Percentiles rank a stretch among this genome's conserved stretches.
Conservation (phyloP, 2,113 vertebrate species). For the Brachirus orientalis region DNA sequence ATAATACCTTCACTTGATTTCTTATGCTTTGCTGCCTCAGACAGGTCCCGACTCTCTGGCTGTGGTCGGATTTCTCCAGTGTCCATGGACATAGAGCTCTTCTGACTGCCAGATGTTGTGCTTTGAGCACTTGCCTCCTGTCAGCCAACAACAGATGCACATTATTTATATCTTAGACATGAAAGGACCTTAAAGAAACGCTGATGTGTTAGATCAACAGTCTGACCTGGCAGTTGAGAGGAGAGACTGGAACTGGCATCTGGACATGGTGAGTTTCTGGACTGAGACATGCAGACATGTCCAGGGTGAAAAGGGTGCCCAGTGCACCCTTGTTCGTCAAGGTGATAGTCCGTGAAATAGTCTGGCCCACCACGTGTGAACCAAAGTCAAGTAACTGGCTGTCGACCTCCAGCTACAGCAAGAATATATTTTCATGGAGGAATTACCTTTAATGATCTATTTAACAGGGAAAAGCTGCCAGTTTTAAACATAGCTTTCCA, state of each 20-base stretch:
- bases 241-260: slow-evolving; percentile 31
- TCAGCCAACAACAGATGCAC: slow-evolving; percentile 20
- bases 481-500: slow-evolving; percentile 10
- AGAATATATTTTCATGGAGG: slow-evolving; percentile 34
- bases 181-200: background rate
- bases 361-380: slow-evolving; percentile 89
- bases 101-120: slow-evolving; percentile 18
- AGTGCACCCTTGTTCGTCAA: slow-evolving; percentile 90
- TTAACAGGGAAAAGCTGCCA: slow-evolving; percentile 7
- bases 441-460: too few species aligned
- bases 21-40: slow-evolving; percentile 31
- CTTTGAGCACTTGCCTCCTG: slow-evolving; percentile 46
- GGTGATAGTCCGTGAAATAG: slow-evolving; percentile 83
- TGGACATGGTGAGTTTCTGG: slow-evolving; percentile 35
- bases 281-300: slow-evolving; percentile 46
- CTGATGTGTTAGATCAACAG: background rate
- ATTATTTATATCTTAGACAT: slow-evolving; percentile 13
- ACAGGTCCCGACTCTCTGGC: slow-evolving; percentile 25
- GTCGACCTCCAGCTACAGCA: slow-evolving; percentile 88
- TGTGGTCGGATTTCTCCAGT: slow-evolving; percentile 26
- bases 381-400: slow-evolving; percentile 89
- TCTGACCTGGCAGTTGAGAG: slow-evolving; percentile 65
- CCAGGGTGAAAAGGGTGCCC: slow-evolving; percentile 83
- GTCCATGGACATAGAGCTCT: slow-evolving; percentile 21
- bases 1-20: slow-evolving; percentile 41